Base-by-base conservation (phyloP, 2,888 invertebrate genomes). In the Alsophila aescularia region DNA sequence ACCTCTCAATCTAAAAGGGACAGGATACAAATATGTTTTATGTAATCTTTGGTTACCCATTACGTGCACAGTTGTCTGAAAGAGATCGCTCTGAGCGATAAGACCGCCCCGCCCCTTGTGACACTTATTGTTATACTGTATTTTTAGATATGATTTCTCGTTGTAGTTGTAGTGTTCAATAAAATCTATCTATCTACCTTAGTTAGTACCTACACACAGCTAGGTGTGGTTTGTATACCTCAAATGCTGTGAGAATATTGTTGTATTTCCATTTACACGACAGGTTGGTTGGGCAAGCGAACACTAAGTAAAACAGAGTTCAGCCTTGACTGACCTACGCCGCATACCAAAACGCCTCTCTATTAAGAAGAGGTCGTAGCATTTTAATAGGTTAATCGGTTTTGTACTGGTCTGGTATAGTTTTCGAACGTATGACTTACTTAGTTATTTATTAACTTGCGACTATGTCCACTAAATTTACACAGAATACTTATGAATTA, bases 211-310 rank as follows among this genome's bases (percentile, higher is more conserved):
- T 27, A 40, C 47, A 14, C 35, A 52, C 52, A 44, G 39, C 41
- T 54, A 58, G 56, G 52, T 52, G 56, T 31, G 56, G 62, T 58
- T 54, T 64, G 58, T 66, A 62, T 67, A 66, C 58, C 50, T 40
- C 34, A 58, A 50, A 61, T 42, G 45, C 59, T 60, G 61, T 59
- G 66, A 60, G 60, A 66, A 70, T 51, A 55, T 54, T 47, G 58
- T 55, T 66, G 62, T 68, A 66, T 63, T 67, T 70, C 53, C 57
- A 51, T 51, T 58, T 35, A 34, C 44, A 54, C 45, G 58, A 62
- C 60, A 58, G 58, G 62, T 72, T 70, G 58, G 62, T 72, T 70
- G 62, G 43, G 67, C 60, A 66, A 70, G 62, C 54, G 42, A 49
- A 49, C 29, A 40, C 18, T 51, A 58, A 48, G 66, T 44, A 48